phyloP scores from a whole-genome alignment of 2,888 invertebrate genomes.

The Papilio protenor region DNA sequence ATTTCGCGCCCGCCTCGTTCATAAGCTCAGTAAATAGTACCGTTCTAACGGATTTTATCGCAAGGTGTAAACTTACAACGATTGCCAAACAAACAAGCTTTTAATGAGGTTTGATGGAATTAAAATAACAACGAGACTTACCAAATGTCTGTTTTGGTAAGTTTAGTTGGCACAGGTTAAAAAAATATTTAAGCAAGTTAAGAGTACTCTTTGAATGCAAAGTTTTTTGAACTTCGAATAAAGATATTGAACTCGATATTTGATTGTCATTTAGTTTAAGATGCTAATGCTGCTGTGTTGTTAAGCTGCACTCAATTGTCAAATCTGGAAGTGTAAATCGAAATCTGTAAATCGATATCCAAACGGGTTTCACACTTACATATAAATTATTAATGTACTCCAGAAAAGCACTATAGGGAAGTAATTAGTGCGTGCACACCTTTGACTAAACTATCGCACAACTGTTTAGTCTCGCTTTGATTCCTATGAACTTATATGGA shows the following conservation, averaged over 20 bases:
- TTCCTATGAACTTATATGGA: no score
- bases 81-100: constrained; percentile 23
- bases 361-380: no score
- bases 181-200: not conserved
- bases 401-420: no score
- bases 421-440: no score
- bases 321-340: not conserved
- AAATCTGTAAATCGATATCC: no score
- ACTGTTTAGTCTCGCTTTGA: no score
- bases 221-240: not conserved
- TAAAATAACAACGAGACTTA: constrained; percentile 33
- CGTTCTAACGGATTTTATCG: constrained; percentile 55
- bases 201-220: not conserved
- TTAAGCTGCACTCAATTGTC: not conserved
- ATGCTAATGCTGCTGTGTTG: not conserved
- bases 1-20: constrained; percentile 69
- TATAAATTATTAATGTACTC: no score
- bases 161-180: not conserved
- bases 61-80: constrained; percentile 48
- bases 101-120: constrained; percentile 31
- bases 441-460: no score
- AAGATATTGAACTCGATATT: not conserved
- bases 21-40: constrained; percentile 67
- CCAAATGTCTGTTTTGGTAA: constrained; percentile 3
- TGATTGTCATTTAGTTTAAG: not conserved